Base-by-base conservation (phyloP, 2,113 vertebrate species). In the Psammodynastes pulverulentus region DNA sequence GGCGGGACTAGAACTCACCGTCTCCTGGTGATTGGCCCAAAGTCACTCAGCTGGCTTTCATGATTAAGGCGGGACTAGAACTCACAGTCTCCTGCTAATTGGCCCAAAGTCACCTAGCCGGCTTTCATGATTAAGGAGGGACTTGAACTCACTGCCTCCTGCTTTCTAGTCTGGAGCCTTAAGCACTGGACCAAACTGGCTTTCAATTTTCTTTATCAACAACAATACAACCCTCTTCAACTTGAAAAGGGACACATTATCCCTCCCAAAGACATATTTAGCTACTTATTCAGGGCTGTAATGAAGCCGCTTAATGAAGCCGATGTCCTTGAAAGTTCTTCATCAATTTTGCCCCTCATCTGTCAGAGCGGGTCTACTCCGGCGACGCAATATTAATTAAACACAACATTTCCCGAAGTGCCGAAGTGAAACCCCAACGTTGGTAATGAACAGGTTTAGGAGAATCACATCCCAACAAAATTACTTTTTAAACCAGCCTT, bases 301-400 rank as follows among this genome's bases (percentile, higher is more conserved):
- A 98, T 97, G 98, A 98, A 98, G 98, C 96, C 91, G 97, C 97
- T 98, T 98, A 98, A 98, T 98, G 98, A 98, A 98, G 98, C 97
- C 97, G 97, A 97, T 98, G 98, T 98, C 98, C 98, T 99, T 98
- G 98, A 98, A 98, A 98, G 98, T 98, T 98, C 98, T 97, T 98
- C 98, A 98, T 97, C 98, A 98, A 98, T 98, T 97, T 88, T 54
- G 21, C 52, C 95, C 97, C 97, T 97, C 96, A 96, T 97, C 98
- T 98, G 98, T 98, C 98, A 98, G 98, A 98, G 98, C 97, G 96
- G 96, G 97, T 98, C 97, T 98, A 97, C 96, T 96, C 97, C 97
- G 96, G 95, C 97, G 94, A 96, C 97, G 96, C 96, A 97, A 98
- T 98, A 98, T 98, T 98, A 98, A 98, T 98, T 98, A 99, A 98